Conservation (phyloP, 2,113 vertebrate genomes). For the Gopherus flavomarginatus region DNA sequence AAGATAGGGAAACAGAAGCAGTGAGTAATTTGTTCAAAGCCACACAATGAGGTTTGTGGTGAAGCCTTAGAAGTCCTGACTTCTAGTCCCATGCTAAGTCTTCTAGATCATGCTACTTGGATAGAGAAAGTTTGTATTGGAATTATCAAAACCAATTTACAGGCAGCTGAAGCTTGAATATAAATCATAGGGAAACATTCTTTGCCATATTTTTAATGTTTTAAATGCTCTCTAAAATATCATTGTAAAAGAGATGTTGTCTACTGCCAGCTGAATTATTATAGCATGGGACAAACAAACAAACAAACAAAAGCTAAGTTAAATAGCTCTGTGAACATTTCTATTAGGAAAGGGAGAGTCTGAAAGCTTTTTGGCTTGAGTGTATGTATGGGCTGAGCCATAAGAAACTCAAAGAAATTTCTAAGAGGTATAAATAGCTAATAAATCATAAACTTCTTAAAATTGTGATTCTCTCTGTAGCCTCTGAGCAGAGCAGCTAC, state of each 20-base stretch:
- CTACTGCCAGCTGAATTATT: neutral
- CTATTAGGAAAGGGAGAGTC: neutral
- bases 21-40: neutral
- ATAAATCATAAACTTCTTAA: neutral
- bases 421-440: neutral
- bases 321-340: neutral
- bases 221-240: neutral
- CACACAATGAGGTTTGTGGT: neutral
- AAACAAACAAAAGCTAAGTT: conserved; percentile 10
- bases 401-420: neutral
- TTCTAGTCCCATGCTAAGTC: neutral
- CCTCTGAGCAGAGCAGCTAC: neutral
- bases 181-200: neutral
- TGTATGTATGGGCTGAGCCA: neutral
- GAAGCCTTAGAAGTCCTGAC: neutral
- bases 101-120: neutral
- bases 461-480: neutral
- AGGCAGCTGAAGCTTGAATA: neutral
- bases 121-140: neutral
- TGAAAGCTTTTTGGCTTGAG: neutral
- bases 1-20: neutral
- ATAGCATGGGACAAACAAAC: neutral
- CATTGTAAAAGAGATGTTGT: neutral
- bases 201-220: neutral
- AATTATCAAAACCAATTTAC: neutral